Conservation (phyloP, 2,113 vertebrate genomes). For the Lota lota region DNA sequence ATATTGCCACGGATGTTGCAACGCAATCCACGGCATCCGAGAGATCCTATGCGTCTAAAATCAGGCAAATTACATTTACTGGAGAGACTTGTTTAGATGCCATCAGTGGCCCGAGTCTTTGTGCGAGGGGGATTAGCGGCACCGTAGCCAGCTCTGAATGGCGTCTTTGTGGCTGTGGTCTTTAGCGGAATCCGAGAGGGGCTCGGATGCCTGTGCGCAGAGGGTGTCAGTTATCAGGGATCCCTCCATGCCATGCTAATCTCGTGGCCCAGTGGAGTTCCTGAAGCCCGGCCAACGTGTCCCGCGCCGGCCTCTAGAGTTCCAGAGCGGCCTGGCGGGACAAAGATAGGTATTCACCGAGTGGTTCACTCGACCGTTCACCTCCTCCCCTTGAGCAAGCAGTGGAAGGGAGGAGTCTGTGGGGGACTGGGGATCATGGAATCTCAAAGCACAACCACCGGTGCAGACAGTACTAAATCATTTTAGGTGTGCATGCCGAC, state of each 20-base stretch:
- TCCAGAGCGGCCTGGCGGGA: constrained; percentile 46
- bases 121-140: constrained; percentile 69
- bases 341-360: constrained; percentile 72
- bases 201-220: constrained; percentile 60
- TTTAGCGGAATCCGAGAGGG: constrained; percentile 60
- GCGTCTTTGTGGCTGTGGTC: constrained; percentile 64
- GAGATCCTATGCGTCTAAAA: constrained; percentile 64
- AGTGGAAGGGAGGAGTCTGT: constrained; percentile 28
- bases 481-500: too few relatives aligned
- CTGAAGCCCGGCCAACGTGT: constrained; percentile 65
- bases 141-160: constrained; percentile 62
- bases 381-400: constrained; percentile 50
- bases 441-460: constrained; percentile 18
- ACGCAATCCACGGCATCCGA: constrained; percentile 40
- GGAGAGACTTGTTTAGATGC: constrained; percentile 73
- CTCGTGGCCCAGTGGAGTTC: constrained; percentile 66
- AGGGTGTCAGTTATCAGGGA: constrained; percentile 76
- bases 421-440: constrained; percentile 28
- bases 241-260: constrained; percentile 73
- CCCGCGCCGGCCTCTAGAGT: constrained; percentile 58
- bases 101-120: constrained; percentile 64
- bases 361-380: constrained; percentile 53
- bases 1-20: constrained; percentile 54
- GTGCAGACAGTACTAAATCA: not conserved
- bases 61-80: constrained; percentile 68